Evolutionary conservation across 64 coral and sea anemone genomes (phyloP).

Genomic region (Stichodactyla mertensii): DNA sequence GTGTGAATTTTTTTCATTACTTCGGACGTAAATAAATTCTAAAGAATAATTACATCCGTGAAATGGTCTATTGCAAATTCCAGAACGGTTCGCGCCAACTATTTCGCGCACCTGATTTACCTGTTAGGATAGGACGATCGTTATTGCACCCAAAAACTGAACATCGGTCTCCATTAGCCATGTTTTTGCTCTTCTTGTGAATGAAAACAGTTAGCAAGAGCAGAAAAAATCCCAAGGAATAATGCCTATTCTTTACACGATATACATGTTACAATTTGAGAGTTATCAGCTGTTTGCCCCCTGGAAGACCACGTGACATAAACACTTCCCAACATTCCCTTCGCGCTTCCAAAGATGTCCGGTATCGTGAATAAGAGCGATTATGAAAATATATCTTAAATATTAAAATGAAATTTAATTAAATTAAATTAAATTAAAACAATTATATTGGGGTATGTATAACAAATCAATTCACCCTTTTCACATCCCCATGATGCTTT

Average conservation of each 20-base stretch:
- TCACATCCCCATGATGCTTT: too few relatives aligned
- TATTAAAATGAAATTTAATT: too few relatives aligned
- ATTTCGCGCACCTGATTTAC: neutral
- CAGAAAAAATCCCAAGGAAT: constrained; percentile 15
- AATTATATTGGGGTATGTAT: too few relatives aligned
- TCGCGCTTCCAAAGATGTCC: constrained; percentile 33
- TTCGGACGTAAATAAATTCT: too few relatives aligned
- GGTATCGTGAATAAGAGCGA: constrained; percentile 44
- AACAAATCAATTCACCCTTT: too few relatives aligned
- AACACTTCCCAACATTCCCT: neutral
- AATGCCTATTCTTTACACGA: constrained; percentile 12
- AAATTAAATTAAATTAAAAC: too few relatives aligned
- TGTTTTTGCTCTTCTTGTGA: constrained; percentile 19
- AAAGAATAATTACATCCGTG: too few relatives aligned
- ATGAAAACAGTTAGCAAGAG: constrained; percentile 20
- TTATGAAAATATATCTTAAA: too few relatives aligned
- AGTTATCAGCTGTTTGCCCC: constrained; percentile 34
- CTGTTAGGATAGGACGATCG: constrained; percentile 29
- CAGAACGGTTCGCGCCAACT: neutral
- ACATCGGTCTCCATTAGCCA: constrained; percentile 44
- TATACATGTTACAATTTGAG: neutral
- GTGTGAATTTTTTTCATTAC: too few relatives aligned
- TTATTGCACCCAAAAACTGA: constrained; percentile 42
- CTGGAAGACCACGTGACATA: constrained; percentile 29
- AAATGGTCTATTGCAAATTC: neutral